phyloP scores from a whole-genome alignment of 2,113 vertebrate species.

The Trogon surrucura region DNA sequence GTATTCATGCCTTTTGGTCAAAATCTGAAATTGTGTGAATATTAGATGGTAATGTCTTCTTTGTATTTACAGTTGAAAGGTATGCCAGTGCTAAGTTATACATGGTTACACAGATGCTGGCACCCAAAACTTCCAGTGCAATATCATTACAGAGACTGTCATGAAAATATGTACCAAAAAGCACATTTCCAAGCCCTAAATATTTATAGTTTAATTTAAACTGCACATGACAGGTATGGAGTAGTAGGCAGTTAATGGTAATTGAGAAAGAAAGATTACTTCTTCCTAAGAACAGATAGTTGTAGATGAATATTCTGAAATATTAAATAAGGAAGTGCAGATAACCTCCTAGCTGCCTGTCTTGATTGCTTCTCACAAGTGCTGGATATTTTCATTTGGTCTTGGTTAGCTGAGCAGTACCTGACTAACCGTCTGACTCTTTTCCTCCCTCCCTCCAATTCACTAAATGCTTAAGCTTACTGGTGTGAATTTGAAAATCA shows the following conservation, averaged over 20 bases:
- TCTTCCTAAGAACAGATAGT: not conserved
- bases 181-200: not conserved
- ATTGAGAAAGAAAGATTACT: not conserved
- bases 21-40: not conserved
- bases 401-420: not conserved
- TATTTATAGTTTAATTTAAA: not conserved
- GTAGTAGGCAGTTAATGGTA: not conserved
- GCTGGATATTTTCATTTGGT: not conserved
- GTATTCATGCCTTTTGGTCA: not conserved
- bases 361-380: not conserved
- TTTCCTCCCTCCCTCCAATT: accelerated
- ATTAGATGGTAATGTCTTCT: not conserved
- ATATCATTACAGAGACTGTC: not conserved
- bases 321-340: not conserved
- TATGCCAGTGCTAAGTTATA: not conserved
- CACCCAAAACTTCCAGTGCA: not conserved
- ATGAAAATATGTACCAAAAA: not conserved
- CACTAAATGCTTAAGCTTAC: not conserved
- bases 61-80: not conserved
- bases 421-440: not conserved
- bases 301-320: not conserved
- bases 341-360: not conserved
- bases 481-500: not conserved
- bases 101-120: not conserved
- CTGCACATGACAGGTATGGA: not conserved